Evolutionary conservation across 2,888 invertebrate species (phyloP).

Genomic region (Pelosia muscerda): DNA sequence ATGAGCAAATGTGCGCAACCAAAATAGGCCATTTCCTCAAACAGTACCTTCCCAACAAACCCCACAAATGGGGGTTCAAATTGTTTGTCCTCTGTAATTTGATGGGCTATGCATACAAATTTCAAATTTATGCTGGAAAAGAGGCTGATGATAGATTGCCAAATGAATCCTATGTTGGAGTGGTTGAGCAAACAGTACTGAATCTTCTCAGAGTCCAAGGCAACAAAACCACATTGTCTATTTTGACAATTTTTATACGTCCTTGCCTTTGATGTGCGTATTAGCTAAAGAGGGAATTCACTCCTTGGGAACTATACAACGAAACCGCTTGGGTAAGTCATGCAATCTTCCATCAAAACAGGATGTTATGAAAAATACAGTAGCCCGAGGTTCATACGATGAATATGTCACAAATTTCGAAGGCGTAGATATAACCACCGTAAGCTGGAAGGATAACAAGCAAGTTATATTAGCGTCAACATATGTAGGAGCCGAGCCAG

Average conservation of each 20-base stretch:
- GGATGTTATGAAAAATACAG: slow-evolving; percentile 29
- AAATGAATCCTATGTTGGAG: background rate
- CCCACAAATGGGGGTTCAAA: slow-evolving; percentile 58
- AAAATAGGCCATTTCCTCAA: slow-evolving; percentile 54
- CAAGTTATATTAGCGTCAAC: slow-evolving; percentile 28
- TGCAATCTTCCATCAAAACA: slow-evolving; percentile 37
- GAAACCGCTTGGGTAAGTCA: slow-evolving; percentile 36
- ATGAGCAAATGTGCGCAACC: slow-evolving; percentile 52
- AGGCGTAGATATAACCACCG: slow-evolving; percentile 32
- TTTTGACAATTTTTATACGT: slow-evolving; percentile 17
- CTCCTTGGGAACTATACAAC: slow-evolving; percentile 34
- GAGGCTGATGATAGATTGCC: background rate
- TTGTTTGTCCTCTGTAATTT: slow-evolving; percentile 39
- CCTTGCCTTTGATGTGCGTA: slow-evolving; percentile 24
- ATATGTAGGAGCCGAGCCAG: slow-evolving; percentile 24
- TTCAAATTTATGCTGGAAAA: slow-evolving; percentile 19
- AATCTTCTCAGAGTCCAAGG: slow-evolving; percentile 1
- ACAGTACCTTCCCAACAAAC: slow-evolving; percentile 56
- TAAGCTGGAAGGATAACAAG: slow-evolving; percentile 42
- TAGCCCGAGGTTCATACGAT: slow-evolving; percentile 33
- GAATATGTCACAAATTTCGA: slow-evolving; percentile 38
- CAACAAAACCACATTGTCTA: background rate
- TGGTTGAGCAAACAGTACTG: background rate
- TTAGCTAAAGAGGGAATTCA: slow-evolving; percentile 32
- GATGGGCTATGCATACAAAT: slow-evolving; percentile 4